Evolutionary conservation across 1,140 invertebrate species (phyloP).

Genomic region (Camponotus pennsylvanicus): DNA sequence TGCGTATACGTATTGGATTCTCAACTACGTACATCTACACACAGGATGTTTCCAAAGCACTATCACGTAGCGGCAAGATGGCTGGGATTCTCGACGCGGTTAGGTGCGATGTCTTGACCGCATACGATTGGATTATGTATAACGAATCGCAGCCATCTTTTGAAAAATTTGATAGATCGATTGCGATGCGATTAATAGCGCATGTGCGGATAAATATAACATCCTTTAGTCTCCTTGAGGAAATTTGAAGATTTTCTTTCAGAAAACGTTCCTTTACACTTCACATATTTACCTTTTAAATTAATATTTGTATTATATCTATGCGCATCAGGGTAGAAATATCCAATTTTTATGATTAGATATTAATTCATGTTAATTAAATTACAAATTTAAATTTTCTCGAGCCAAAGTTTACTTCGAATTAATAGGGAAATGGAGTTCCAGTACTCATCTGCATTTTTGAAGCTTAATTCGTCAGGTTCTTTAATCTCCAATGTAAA

Average conservation of each 20-base stretch:
- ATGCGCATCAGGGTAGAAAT: not conserved
- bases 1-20: slow-evolving; percentile 34
- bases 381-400: slow-evolving; percentile 45
- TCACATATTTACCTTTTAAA: not conserved
- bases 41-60: slow-evolving; percentile 48
- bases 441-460: slow-evolving; percentile 58
- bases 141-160: slow-evolving; percentile 6
- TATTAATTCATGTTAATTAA: slow-evolving; percentile 50
- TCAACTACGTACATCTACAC: slow-evolving; percentile 13
- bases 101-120: slow-evolving; percentile 46
- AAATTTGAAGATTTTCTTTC: no score
- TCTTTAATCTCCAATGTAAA: slow-evolving; percentile 60
- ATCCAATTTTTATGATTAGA: slow-evolving; percentile 15
- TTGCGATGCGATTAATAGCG: not conserved
- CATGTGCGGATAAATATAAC: not conserved
- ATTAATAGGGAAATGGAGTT: slow-evolving; percentile 57
- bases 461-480: slow-evolving; percentile 63
- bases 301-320: not conserved
- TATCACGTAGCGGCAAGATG: slow-evolving; percentile 44
- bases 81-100: slow-evolving; percentile 36
- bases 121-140: not conserved
- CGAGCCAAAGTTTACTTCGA: slow-evolving; percentile 47
- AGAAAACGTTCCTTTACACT: not conserved
- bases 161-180: slow-evolving; percentile 23
- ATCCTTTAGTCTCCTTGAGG: no score